Base-by-base conservation (phyloP, 2,113 vertebrate species). In the Phylloscopus trochilus region DNA sequence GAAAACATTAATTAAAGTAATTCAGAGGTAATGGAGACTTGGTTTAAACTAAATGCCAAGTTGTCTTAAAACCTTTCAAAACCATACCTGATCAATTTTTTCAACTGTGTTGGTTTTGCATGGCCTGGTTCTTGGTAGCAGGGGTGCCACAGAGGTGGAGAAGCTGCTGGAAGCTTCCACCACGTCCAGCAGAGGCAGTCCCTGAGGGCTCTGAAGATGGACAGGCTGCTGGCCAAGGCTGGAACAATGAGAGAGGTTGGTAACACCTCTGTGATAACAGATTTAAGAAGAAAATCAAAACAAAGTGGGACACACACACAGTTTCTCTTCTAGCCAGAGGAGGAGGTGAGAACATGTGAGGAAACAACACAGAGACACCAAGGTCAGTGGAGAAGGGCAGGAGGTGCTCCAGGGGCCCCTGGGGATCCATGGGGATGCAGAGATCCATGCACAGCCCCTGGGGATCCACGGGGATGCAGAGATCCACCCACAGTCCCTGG, bases 191-290 rank as follows among this genome's bases (percentile, higher is more conserved):
- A 41, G 49, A 41, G 49, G 3, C 35, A 43, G 1, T 26, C 16
- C 22, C 30, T 55, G 37, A 2, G 33, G 51, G 69, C 69, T 72
- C 69, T 72, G 51, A 14, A 4, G 51, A 43, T 55, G 51, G 69
- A 72, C 30, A 13, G 4, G 5, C 22, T 33, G 51, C 69, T 72
- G 51, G 30, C 37, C 37, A 53, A 14, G 12, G 28, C 49, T 53
- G 69, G 37, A 49, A 11, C 68, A 53, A 1, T 18, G 15, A 24
- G 28, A 72, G 8, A 33, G 68, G 37, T 1, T 41, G 35, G 15
- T 18, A 31, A 53, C 0, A 0, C 15, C 27, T 53, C 1, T 70
- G 35, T 16, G 68, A 70, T 13, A 7, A 16, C 9, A 11, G 3
- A 23, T 31, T 23, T 23, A 7, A 43, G 39, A 21, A 70, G 47